Conservation (phyloP, 2,888 invertebrate genomes). For the Tipula lateralis region DNA sequence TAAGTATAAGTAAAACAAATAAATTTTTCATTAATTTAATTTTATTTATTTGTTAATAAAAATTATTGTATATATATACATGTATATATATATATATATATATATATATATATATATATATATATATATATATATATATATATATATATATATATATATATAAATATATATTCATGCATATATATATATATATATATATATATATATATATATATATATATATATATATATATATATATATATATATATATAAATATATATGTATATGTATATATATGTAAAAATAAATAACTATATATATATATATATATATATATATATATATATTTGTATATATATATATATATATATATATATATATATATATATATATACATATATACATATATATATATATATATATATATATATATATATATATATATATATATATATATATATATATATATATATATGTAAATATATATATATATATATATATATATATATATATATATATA, state of each 20-base stretch:
- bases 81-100: too few relatives aligned
- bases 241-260: neutral
- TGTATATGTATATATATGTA: neutral
- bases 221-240: neutral
- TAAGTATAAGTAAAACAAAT: neutral
- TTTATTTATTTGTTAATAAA: neutral
- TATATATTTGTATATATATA: too few relatives aligned
- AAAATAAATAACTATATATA: too few relatives aligned
- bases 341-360: neutral
- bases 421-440: neutral
- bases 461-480: neutral
- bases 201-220: neutral
- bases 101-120: too few relatives aligned
- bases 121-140: neutral
- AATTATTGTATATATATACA: too few relatives aligned
- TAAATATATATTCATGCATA: neutral
- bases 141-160: too few relatives aligned
- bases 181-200: neutral
- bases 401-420: neutral
- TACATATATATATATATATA: neutral
- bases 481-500: neutral
- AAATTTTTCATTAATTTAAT: neutral
- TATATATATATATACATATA: neutral
- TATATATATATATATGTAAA: neutral
- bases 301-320: too few relatives aligned